Base-by-base conservation (phyloP, 1,140 invertebrate species). In the Mycetomoellerius zeteki region DNA sequence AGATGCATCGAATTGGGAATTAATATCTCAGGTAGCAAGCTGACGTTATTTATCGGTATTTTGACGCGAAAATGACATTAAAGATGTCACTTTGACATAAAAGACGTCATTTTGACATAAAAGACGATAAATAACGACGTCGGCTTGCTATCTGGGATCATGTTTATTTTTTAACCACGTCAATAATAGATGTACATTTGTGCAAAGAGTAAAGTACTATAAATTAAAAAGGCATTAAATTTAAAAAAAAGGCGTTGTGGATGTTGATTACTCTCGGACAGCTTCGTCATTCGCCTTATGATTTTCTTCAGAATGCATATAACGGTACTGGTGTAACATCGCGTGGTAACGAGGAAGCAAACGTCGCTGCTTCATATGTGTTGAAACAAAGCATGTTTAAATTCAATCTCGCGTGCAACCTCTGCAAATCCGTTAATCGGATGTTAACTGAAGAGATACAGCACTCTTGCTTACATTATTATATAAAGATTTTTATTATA, bases 321-420 rank as follows among this genome's bases (percentile, higher is more conserved):
- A 81, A 81, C 77, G 77, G 77, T 71, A 80, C 77, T 24, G 24
- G 14, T 69, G 64, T 80, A 81, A 81, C 43, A 80, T 16, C 43
- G 60, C 37, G 64, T 54, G 77, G 47, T 37, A 81, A 81, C 27
- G 47, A 81, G 50, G 7, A 80, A 69, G 47, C 14, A 33, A 80
- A 81, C 21, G 24, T 65, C 19, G 62, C 37, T 24, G 30, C 7
- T 64, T 64, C 19, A 54, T 80, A n/a, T 65, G 19, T 71, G 16
- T 71, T 30, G 47, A 56, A 43, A 37, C 60, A 81, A 81, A 80
- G 77, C 77, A n/a, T 37, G 27, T 54, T 81, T 81, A 56, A 81
- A 81, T 81, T 69, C 50, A 81, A 81, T 81, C 77, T 71, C 43
- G 62, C 47, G 21, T 71, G 50, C 65, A 12, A 43, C 12, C 5